These are phyloP conservation scores for Bufo bufo DNA, from an alignment of 2,113 vertebrate species.

Conservation along the genomic window DNA sequence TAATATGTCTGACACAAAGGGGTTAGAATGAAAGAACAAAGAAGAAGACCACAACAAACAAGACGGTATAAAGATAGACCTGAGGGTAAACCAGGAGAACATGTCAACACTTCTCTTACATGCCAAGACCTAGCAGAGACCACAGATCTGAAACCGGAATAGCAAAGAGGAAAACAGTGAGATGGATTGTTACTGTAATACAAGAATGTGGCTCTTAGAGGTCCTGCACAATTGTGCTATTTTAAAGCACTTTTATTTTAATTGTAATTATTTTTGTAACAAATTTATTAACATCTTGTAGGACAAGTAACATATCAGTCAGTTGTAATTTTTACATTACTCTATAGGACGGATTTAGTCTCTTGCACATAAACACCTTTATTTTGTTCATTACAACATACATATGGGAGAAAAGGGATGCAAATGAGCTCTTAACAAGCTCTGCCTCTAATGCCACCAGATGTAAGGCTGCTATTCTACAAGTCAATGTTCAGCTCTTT, in stretches of 20 bases:
- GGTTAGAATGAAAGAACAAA: slow-evolving; percentile 37
- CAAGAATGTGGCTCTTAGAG: neutral
- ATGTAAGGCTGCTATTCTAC: no score
- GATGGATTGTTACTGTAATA: slow-evolving; percentile 25
- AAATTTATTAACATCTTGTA: neutral
- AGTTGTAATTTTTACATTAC: no score
- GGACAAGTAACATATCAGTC: neutral
- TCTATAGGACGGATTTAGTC: no score
- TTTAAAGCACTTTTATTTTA: neutral
- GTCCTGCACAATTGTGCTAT: neutral
- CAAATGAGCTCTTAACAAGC: no score
- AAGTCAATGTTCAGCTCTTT: no score
- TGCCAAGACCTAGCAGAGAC: slow-evolving; percentile 28
- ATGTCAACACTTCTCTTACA: slow-evolving; percentile 44
- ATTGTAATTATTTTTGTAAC: neutral
- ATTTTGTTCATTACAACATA: neutral
- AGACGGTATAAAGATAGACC: slow-evolving; percentile 21
- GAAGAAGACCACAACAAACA: slow-evolving; percentile 26
- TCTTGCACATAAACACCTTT: no score
- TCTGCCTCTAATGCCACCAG: no score
- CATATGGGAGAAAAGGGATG: no score
- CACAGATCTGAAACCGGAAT: slow-evolving; percentile 12
- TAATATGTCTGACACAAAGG: slow-evolving; percentile 38
- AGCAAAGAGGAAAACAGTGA: neutral
- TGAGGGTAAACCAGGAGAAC: slow-evolving; percentile 39